These are phyloP conservation scores for Gonioctena quinquepunctata DNA, from an alignment of 1,140 invertebrate genomes.

Conservation along the genomic window DNA sequence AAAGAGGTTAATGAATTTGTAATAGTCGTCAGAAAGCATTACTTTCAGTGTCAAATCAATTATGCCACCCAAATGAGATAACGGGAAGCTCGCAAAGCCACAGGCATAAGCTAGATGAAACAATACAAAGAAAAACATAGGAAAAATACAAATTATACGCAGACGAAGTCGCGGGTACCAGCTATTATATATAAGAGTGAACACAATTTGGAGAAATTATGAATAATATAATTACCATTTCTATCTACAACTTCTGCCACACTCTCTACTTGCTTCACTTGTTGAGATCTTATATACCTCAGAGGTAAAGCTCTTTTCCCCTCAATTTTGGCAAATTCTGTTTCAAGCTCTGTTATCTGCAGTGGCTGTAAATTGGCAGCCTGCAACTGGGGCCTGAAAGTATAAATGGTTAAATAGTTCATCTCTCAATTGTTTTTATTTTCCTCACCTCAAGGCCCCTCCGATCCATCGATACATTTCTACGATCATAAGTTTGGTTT, in stretches of 20 bases:
- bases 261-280: conserved; percentile 72
- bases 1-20: too few relatives aligned
- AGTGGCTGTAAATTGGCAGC: conserved; percentile 80
- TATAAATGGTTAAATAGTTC: background rate
- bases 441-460: conserved; percentile 42
- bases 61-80: too few relatives aligned
- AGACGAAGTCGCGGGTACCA: too few relatives aligned
- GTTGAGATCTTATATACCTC: conserved; percentile 87
- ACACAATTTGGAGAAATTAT: too few relatives aligned
- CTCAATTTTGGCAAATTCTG: conserved; percentile 81
- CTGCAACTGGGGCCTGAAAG: conserved; percentile 71
- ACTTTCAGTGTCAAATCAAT: too few relatives aligned
- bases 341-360: conserved; percentile 84
- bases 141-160: too few relatives aligned
- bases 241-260: conserved; percentile 56
- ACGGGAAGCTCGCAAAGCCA: too few relatives aligned
- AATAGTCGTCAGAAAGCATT: too few relatives aligned
- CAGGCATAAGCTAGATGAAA: too few relatives aligned
- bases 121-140: too few relatives aligned
- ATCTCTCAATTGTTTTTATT: background rate
- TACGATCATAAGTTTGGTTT: conserved; percentile 84
- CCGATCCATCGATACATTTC: conserved; percentile 81
- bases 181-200: too few relatives aligned
- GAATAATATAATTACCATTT: conserved; percentile 26
- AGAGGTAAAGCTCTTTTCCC: conserved; percentile 73